Evolutionary conservation across 2,113 vertebrate species (phyloP).

Genomic region (Menidia beryllina): DNA sequence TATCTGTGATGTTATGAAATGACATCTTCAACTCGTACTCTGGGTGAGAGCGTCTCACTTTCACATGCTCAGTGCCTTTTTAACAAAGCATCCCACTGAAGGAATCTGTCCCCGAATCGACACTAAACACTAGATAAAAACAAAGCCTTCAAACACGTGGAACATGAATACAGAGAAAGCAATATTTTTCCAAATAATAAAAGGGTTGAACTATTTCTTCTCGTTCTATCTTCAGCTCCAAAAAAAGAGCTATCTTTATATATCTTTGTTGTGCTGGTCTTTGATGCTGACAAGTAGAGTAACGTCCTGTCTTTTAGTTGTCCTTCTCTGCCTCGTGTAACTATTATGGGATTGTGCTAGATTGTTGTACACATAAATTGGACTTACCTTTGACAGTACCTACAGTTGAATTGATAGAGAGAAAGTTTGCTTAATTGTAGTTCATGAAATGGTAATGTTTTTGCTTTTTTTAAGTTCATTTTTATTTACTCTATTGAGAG

Average conservation of each 20-base stretch:
- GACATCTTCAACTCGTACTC: slow-evolving; percentile 46
- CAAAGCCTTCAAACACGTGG: not conserved
- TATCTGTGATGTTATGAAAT: slow-evolving; percentile 57
- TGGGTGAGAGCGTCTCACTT: not conserved
- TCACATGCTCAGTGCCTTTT: slow-evolving; percentile 15
- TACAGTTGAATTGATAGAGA: no score
- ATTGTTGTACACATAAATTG: slow-evolving; percentile 16
- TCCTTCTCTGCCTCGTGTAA: slow-evolving; percentile 39
- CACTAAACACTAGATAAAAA: no score
- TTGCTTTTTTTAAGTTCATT: not conserved
- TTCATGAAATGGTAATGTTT: slow-evolving; percentile 29
- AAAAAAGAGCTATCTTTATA: slow-evolving; percentile 67
- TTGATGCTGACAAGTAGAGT: slow-evolving; percentile 62
- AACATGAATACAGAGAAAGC: not conserved
- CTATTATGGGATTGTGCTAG: slow-evolving; percentile 26
- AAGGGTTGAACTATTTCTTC: slow-evolving; percentile 42
- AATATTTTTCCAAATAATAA: not conserved
- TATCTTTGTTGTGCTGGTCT: slow-evolving; percentile 60
- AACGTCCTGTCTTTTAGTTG: slow-evolving; percentile 60
- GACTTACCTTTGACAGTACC: no score
- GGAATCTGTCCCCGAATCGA: not conserved
- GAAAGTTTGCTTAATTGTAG: slow-evolving; percentile 8
- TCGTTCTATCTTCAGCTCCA: slow-evolving; percentile 44
- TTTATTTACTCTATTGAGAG: not conserved
- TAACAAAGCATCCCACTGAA: slow-evolving; percentile 5